Conservation (phyloP, 1,140 invertebrate genomes). For the Heterodera carotae region DNA sequence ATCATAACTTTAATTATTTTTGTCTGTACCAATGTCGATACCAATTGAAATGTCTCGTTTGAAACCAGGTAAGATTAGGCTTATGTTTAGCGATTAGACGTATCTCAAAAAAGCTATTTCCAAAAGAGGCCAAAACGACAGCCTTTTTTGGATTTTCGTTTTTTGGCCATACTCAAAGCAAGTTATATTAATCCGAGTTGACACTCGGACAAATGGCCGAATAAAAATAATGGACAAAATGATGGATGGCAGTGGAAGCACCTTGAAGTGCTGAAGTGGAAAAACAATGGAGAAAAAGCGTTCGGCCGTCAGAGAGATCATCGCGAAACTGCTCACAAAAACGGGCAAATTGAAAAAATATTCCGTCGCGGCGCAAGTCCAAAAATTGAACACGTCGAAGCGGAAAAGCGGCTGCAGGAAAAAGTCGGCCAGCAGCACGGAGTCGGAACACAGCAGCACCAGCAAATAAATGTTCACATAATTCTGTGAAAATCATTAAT, state of each 20-base stretch:
- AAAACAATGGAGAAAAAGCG: conserved; percentile 26
- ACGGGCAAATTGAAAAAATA: conserved; percentile 16
- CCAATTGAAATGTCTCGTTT: too few relatives aligned
- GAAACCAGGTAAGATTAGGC: too few relatives aligned
- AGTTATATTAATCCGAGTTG: too few relatives aligned
- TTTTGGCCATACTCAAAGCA: too few relatives aligned
- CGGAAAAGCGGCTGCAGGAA: conserved; percentile 12
- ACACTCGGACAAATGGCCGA: too few relatives aligned
- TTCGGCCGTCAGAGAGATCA: conserved; percentile 17
- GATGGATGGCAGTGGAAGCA: not conserved
- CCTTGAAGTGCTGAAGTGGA: conserved; percentile 18
- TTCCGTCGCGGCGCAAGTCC: conserved; percentile 8
- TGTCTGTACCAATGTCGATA: too few relatives aligned
- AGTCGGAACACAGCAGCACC: conserved; percentile 22
- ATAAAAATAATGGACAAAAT: too few relatives aligned
- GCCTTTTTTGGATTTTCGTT: too few relatives aligned
- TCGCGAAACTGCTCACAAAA: conserved; percentile 29
- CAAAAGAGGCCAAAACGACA: too few relatives aligned
- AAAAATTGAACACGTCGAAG: conserved; percentile 15
- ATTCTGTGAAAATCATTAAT: conserved; percentile 1
- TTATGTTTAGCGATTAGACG: too few relatives aligned
- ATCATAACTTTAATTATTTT: too few relatives aligned
- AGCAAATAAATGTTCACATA: conserved; percentile 27
- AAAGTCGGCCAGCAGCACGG: conserved; percentile 14
- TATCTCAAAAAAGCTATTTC: too few relatives aligned